Percentiles rank a stretch among this genome's conserved stretches.
These are phyloP conservation scores for Chauna torquata DNA, from an alignment of 2,113 vertebrate genomes.

Conservation along the genomic window DNA sequence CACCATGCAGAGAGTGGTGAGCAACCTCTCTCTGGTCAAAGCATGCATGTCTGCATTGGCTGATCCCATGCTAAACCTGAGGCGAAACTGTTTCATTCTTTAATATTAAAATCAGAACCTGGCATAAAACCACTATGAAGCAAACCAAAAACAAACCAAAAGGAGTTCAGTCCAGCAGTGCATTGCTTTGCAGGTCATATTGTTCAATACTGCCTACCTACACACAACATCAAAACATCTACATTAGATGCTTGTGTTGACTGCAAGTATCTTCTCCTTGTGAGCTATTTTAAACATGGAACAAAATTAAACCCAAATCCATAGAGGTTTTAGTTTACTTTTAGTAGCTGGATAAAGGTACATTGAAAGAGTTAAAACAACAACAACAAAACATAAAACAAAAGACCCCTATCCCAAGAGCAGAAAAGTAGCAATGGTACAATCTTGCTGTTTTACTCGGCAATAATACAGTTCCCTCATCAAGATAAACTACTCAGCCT, in stretches of 20 bases:
- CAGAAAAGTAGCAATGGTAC: neutral
- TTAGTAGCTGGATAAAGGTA: neutral
- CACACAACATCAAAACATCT: neutral
- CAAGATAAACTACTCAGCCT: constrained; percentile 55
- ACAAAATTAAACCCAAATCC: neutral
- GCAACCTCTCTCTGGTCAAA: neutral
- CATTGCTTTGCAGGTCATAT: neutral
- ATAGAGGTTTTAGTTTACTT: neutral
- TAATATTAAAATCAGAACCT: neutral
- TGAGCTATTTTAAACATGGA: neutral
- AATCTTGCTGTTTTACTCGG: neutral
- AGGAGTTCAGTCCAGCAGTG: neutral
- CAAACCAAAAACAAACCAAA: neutral
- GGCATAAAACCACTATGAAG: neutral
- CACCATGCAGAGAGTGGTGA: accelerated
- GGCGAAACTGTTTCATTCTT: neutral
- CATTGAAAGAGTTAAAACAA: neutral
- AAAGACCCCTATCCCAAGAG: neutral
- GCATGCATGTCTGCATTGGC: neutral
- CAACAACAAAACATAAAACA: neutral
- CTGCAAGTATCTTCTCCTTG: neutral
- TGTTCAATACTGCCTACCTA: neutral
- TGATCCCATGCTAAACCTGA: neutral
- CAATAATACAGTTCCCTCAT: neutral
- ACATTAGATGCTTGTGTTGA: neutral